Base-by-base conservation (phyloP, 2,113 vertebrate genomes). In the Pseudonaja textilis region DNA sequence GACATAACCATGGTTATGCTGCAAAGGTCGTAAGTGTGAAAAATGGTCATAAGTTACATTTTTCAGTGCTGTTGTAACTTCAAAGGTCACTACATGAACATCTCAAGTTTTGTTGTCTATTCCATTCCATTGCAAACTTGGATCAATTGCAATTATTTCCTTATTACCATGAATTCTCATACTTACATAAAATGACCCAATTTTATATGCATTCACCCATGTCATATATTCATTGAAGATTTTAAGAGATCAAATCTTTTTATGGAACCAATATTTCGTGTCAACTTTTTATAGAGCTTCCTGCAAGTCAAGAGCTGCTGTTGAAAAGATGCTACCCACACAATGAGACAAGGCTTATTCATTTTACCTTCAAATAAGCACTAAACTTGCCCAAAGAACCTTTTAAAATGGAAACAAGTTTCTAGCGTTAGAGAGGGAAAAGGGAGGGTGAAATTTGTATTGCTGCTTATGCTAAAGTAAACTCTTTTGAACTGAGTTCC, bases 241-340 rank as follows among this genome's bases (percentile, higher is more conserved):
- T 90, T 52, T 39, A 39, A 87, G 22, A 90, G 45, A 29, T 12
- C 85, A 94, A 89, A 12, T 89, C 89, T 16, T 52, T 92, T 96
- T 92, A 89, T n/a, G 87, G 81, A 55, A 56, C 18, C 45, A 50
- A 94, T 89, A 64, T 92, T 95, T 57, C 61, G 81, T 11, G 5
- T 91, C 91, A 93, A 88, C 34, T 91, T 95, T 96, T 92, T 95
- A 94, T 93, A 39, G n/a, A 93, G 91, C 0, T 0, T 94, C 94
- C 94, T 93, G 81, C 93, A 93, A 93, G 85, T 93, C 91, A 93
- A 96, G 93, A 96, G 92, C 91, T 87, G 50, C 81, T 86, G 69
- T 94, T 90, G 91, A 95, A 95, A 94, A 94, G 94, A 95, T 61
- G 85, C 92, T 96, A 54, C 94, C 94, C 94, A 93, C 91, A 93